Percentiles rank a stretch among this genome's conserved stretches.
Conservation (phyloP, 2,113 vertebrate species). For the Notarius lentiginosus region DNA sequence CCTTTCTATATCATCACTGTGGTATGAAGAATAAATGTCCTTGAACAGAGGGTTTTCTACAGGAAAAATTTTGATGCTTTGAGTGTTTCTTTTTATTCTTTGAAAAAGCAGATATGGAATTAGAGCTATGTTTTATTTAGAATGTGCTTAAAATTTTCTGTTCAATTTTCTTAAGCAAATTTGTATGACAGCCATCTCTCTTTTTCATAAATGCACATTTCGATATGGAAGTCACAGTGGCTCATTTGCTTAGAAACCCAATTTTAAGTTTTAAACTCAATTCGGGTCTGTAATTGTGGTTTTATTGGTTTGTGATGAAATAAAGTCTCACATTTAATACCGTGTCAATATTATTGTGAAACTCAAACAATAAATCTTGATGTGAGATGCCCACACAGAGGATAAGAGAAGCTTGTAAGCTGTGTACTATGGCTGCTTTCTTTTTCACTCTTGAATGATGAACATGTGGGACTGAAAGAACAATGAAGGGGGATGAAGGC, state of each 20-base stretch:
- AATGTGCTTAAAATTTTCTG: not conserved
- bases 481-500: not conserved
- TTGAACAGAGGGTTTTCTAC: not conserved
- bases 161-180: slow-evolving; percentile 17
- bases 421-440: not conserved
- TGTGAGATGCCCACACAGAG: not conserved
- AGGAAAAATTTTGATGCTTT: not conserved
- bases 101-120: not conserved
- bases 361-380: slow-evolving; percentile 3
- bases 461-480: not conserved
- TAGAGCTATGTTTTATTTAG: not conserved
- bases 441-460: not conserved
- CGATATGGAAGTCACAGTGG: not conserved
- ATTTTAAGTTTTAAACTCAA: not conserved
- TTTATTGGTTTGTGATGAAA: slow-evolving; percentile 5
- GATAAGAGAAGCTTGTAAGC: not conserved
- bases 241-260: not conserved
- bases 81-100: not conserved
- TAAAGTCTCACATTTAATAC: not conserved
- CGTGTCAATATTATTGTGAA: slow-evolving; percentile 5
- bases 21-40: not conserved
- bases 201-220: not conserved
- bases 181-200: not conserved
- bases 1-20: not conserved
- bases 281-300: not conserved